phyloP scores from a whole-genome alignment of 2,113 vertebrate species.

The Catharus bicknelli region DNA sequence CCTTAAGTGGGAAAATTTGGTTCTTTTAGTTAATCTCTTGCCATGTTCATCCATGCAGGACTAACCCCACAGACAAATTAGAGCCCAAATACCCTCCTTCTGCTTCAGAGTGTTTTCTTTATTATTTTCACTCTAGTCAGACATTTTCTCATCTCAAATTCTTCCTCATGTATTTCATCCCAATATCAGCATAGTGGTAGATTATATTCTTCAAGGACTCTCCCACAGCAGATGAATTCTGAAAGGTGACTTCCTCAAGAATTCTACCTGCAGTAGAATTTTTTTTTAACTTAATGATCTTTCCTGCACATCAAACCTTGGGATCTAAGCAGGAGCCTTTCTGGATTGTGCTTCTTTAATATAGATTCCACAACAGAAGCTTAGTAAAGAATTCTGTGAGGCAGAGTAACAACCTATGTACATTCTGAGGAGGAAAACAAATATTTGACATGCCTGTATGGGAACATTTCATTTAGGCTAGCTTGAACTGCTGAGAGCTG shows the following conservation, averaged over 20 bases:
- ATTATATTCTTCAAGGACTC: background rate
- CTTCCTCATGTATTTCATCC: background rate
- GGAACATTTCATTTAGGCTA: background rate
- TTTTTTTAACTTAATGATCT: background rate
- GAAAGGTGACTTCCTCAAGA: background rate
- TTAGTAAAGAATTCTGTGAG: background rate
- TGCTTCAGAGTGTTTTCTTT: background rate
- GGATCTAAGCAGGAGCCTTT: background rate
- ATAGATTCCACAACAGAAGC: background rate
- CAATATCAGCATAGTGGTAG: background rate
- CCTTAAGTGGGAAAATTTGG: background rate
- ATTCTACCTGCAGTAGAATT: background rate
- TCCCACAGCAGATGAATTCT: background rate
- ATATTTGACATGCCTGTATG: background rate
- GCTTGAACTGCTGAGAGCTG: background rate
- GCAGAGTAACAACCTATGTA: background rate
- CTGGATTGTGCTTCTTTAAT: background rate
- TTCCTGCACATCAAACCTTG: background rate
- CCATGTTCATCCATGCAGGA: background rate
- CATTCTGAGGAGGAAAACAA: background rate
- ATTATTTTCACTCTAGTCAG: background rate
- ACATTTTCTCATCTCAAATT: background rate
- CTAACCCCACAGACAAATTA: background rate
- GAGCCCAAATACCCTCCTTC: background rate
- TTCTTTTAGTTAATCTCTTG: background rate